Evolutionary conservation across 1,140 invertebrate species (phyloP), one percentile per base, ranked within the genome.

Genomic region (Cephus cinctus): DNA sequence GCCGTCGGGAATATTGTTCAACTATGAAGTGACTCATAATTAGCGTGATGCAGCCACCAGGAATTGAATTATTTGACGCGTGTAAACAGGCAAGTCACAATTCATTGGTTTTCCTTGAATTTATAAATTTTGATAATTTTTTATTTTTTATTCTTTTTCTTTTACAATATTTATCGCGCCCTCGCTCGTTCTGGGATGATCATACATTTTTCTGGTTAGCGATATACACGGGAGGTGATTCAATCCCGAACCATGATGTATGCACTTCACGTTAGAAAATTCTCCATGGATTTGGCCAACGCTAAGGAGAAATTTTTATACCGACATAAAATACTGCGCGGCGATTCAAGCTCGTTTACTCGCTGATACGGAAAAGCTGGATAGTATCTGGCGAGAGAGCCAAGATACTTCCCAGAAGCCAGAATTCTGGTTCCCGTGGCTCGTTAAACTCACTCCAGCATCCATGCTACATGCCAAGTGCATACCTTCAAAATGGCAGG

Each of bases 21-120:
- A 58, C 64, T 67, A 69, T 70, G 55, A 73, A 73, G 70, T 60
- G 62, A 62, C 64, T 71, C 54, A 59, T 70, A 72, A 72, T 74
- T 74, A 74, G 58, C 50, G 45, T 54, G 58, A 74, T 69, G 65
- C 58, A 69, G 61, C 54, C 53, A 47, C 14, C 20, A 45, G 39
- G 48, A 72, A 73, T 68, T 56, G 19, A 69, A 74, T 76, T 75
- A 73, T 67, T 57, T 56, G 48, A 45, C 46, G 30, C 36, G 38
- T n/a, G n/a, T n/a, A n/a, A n/a, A n/a, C n/a, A n/a, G n/a, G n/a
- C n/a, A n/a, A n/a, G n/a, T n/a, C n/a, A n/a, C n/a, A n/a, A n/a
- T n/a, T n/a, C n/a, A n/a, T n/a, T n/a, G n/a, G n/a, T n/a, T n/a
- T n/a, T n/a, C n/a, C n/a, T n/a, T n/a, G n/a, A n/a, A n/a, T n/a